phyloP scores from a whole-genome alignment of 2,888 invertebrate genomes.

The Caenorhabditis sulstoni region DNA sequence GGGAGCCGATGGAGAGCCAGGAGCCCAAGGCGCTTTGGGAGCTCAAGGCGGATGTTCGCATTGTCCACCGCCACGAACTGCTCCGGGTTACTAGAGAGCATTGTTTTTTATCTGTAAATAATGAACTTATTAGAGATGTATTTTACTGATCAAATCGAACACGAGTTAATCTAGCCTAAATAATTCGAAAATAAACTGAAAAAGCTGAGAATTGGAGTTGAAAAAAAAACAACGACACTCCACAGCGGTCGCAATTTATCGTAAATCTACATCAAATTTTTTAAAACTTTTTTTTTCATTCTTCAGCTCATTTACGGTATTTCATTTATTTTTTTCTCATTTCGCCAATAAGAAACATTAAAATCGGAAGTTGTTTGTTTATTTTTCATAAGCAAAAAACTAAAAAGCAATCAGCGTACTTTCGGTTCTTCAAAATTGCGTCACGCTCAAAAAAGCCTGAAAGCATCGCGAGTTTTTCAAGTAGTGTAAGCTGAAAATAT shows the following conservation, averaged over 20 bases:
- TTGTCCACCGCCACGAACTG: conserved; percentile 70
- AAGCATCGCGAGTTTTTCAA: too few species aligned
- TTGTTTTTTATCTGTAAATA: conserved; percentile 47
- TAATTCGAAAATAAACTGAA: too few species aligned
- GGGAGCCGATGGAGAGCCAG: conserved; percentile 55
- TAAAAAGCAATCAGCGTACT: too few species aligned
- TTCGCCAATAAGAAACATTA: too few species aligned
- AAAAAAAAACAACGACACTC: conserved; percentile 35
- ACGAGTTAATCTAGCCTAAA: too few species aligned
- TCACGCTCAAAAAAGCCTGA: neutral
- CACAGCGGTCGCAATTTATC: conserved; percentile 18
- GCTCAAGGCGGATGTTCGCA: conserved; percentile 56
- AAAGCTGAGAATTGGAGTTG: too few species aligned
- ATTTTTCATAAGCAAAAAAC: too few species aligned
- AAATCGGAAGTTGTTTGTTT: too few species aligned
- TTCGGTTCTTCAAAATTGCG: too few species aligned
- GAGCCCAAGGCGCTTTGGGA: conserved; percentile 47
- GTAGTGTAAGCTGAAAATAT: too few species aligned
- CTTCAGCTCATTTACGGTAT: neutral
- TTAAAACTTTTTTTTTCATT: neutral
- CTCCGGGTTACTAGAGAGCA: conserved; percentile 64
- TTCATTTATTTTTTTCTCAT: neutral
- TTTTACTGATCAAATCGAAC: neutral
- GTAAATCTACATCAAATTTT: conserved; percentile 2
- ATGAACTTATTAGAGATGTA: conserved; percentile 6